Conservation (phyloP, 2,113 vertebrate genomes). For the Lycocorax pyrrhopterus region DNA sequence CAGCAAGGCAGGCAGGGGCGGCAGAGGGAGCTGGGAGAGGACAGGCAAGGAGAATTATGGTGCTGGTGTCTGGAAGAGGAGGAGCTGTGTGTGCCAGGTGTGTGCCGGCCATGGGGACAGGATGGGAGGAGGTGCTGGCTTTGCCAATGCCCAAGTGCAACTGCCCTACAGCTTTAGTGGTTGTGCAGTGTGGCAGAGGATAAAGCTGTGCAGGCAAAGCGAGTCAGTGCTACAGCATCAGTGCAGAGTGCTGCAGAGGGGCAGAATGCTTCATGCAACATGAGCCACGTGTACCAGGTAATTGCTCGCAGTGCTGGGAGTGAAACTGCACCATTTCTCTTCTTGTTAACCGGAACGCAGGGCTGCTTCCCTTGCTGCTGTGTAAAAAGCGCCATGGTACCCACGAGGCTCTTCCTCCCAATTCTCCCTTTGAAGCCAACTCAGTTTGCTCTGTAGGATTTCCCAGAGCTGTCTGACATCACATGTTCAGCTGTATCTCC, state of each 20-base stretch:
- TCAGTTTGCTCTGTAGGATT: neutral
- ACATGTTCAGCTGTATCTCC: neutral
- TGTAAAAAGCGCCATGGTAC: neutral
- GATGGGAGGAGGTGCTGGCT: neutral
- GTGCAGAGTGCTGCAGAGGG: rapidly evolving
- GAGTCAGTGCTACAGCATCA: neutral
- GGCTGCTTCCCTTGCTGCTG: neutral
- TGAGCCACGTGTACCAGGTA: neutral
- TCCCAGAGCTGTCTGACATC: neutral
- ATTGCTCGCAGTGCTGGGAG: rapidly evolving
- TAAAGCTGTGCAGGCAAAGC: neutral
- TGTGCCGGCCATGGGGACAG: neutral
- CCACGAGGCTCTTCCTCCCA: neutral
- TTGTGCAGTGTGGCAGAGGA: rapidly evolving
- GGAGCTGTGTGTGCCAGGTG: neutral
- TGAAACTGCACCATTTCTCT: neutral
- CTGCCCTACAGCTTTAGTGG: neutral
- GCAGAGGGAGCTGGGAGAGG: neutral
- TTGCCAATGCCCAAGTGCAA: rapidly evolving
- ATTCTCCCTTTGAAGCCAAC: neutral
- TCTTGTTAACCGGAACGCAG: neutral
- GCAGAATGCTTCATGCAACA: neutral
- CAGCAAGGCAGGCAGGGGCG: rapidly evolving
- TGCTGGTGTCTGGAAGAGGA: rapidly evolving
- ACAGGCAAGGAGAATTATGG: neutral